Conservation (phyloP, 1,140 invertebrate species). For the Drosophila varians region DNA sequence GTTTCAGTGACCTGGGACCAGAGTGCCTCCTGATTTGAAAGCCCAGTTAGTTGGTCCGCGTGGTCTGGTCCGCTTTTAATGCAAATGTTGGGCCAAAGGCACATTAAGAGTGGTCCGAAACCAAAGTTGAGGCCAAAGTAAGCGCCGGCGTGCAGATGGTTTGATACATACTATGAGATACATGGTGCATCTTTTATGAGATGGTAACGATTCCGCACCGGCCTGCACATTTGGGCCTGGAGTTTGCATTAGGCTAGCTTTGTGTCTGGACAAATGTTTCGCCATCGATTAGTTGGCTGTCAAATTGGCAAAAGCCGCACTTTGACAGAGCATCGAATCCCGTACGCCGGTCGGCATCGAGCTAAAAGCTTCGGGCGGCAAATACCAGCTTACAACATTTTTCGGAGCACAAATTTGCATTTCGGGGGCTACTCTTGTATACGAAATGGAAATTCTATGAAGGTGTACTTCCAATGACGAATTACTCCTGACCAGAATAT, state of each 20-base stretch:
- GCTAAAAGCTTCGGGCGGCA: slow-evolving; percentile 50
- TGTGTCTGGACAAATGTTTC: slow-evolving; percentile 77
- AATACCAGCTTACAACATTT: slow-evolving; percentile 26
- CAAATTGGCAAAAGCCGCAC: slow-evolving; percentile 71
- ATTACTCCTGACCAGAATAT: slow-evolving; percentile 45
- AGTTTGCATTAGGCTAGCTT: slow-evolving; percentile 56
- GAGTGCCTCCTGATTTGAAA: slow-evolving; percentile 38
- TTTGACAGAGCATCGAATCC: slow-evolving; percentile 28
- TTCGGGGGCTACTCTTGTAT: slow-evolving; percentile 3
- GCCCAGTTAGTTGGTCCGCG: slow-evolving; percentile 8
- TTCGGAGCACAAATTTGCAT: slow-evolving; percentile 58
- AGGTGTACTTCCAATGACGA: slow-evolving; percentile 72
- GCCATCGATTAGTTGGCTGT: slow-evolving; percentile 74
- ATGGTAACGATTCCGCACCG: slow-evolving; percentile 35
- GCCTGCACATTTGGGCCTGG: slow-evolving; percentile 13
- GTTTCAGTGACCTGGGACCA: slow-evolving; percentile 5
- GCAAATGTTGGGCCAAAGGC: slow-evolving; percentile 73
- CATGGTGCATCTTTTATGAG: slow-evolving; percentile 77
- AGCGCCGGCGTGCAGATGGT: slow-evolving; percentile 26
- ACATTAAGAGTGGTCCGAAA: slow-evolving; percentile 69
- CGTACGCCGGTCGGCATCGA: not conserved
- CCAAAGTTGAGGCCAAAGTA: slow-evolving; percentile 59
- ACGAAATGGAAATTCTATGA: slow-evolving; percentile 51
- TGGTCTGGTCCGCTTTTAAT: slow-evolving; percentile 65
- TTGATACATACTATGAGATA: slow-evolving; percentile 48